phyloP scores from a whole-genome alignment of 2,888 invertebrate species.

The Phasia obesa region DNA sequence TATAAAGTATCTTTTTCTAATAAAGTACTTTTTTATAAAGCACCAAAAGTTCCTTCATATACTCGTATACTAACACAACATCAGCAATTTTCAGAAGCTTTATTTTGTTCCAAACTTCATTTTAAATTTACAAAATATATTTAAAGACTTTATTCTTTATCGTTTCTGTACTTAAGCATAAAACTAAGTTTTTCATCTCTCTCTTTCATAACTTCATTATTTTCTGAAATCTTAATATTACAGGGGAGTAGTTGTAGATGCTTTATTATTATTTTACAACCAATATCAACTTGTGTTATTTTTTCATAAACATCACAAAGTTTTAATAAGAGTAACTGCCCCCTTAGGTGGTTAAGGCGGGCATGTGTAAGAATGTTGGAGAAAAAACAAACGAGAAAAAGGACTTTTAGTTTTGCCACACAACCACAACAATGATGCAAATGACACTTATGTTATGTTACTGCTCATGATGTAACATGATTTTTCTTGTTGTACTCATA shows the following conservation, averaged over 20 bases:
- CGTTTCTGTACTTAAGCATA: background rate
- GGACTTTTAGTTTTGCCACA: slow-evolving; percentile 2
- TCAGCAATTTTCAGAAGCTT: no score
- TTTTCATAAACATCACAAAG: slow-evolving; percentile 54
- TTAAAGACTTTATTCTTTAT: slow-evolving; percentile 1
- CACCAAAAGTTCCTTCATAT: no score
- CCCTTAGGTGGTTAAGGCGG: slow-evolving; percentile 28
- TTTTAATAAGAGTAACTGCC: slow-evolving; percentile 61
- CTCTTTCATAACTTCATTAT: background rate
- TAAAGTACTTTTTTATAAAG: background rate
- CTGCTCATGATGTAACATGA: slow-evolving; percentile 37
- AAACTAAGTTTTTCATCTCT: background rate
- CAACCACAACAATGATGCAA: slow-evolving; percentile 34
- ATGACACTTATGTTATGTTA: slow-evolving; percentile 57
- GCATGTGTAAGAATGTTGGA: background rate
- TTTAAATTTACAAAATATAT: no score
- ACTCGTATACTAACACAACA: no score
- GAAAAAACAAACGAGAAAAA: background rate
- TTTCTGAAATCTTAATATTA: slow-evolving; percentile 19
- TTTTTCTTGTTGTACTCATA: slow-evolving; percentile 10
- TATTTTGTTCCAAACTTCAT: no score
- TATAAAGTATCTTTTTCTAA: background rate
- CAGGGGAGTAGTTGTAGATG: slow-evolving; percentile 1
- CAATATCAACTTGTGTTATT: slow-evolving; percentile 18
- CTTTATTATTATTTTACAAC: slow-evolving; percentile 31